Evolutionary conservation across 2,888 invertebrate species (phyloP).

Genomic region (Bellardia bayeri): DNA sequence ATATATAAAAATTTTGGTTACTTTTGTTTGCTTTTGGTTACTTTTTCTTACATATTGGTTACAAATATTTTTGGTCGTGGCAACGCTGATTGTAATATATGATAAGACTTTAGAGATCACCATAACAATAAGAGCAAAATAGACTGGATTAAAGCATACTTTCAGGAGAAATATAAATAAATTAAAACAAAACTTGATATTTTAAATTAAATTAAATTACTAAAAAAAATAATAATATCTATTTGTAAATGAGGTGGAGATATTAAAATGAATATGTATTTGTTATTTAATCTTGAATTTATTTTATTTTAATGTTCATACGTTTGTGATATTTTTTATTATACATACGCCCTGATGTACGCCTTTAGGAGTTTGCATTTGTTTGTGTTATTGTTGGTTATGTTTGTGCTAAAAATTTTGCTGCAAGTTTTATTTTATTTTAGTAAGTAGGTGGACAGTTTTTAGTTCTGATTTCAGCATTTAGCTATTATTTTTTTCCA

Average conservation of each 20-base stretch:
- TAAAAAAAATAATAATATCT: not conserved
- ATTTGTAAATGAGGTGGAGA: not conserved
- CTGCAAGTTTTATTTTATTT: slow-evolving; percentile 46
- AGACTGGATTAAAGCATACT: not conserved
- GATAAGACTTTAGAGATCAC: not conserved
- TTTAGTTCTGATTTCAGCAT: slow-evolving; percentile 41
- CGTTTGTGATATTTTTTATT: slow-evolving; percentile 12
- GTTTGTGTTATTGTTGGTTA: slow-evolving; percentile 6
- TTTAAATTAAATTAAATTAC: not conserved
- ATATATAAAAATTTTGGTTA: too few species aligned
- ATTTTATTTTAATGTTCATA: slow-evolving; percentile 11
- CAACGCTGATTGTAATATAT: not conserved
- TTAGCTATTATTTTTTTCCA: slow-evolving; percentile 38
- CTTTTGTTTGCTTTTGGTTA: too few species aligned
- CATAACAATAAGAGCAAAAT: not conserved
- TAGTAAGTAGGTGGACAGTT: slow-evolving; percentile 71
- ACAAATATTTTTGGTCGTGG: too few species aligned
- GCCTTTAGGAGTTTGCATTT: slow-evolving; percentile 43
- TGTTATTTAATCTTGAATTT: not conserved
- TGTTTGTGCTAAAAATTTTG: slow-evolving; percentile 19
- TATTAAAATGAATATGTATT: slow-evolving; percentile 1
- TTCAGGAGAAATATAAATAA: not conserved
- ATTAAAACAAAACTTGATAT: not conserved
- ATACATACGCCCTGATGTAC: slow-evolving; percentile 7
- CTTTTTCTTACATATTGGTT: too few species aligned